These are phyloP conservation scores for Rhimphoctona megacephalus DNA, from an alignment of 2,888 invertebrate species.

Conservation along the genomic window DNA sequence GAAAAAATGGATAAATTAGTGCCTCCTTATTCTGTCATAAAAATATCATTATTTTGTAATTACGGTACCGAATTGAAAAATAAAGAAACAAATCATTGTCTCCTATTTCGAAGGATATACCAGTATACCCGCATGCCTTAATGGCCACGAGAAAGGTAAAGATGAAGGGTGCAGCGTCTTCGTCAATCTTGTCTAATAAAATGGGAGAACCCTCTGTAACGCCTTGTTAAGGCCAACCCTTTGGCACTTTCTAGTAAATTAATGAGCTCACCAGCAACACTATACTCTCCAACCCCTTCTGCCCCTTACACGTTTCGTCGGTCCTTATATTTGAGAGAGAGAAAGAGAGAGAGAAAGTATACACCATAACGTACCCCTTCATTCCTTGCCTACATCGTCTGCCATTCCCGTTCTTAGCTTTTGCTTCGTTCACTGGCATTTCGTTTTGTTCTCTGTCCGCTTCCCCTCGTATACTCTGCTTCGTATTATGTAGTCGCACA, in stretches of 20 bases:
- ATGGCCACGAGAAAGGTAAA: conserved; percentile 16
- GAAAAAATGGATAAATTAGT: neutral
- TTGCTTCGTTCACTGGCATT: conserved; percentile 40
- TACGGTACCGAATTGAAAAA: neutral
- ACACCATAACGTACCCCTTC: neutral
- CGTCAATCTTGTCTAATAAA: conserved; percentile 82
- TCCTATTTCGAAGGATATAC: neutral
- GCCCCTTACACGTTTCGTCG: conserved; percentile 77
- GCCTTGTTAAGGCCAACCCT: conserved; percentile 82
- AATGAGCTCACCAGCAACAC: conserved; percentile 83
- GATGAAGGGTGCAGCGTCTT: conserved; percentile 54
- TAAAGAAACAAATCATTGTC: conserved; percentile 7
- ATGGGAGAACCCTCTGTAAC: conserved; percentile 74
- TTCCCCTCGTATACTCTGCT: conserved; percentile 66
- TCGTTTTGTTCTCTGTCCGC: conserved; percentile 63
- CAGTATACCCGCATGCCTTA: conserved; percentile 5
- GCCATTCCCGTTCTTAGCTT: conserved; percentile 15
- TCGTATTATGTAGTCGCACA: conserved; percentile 78
- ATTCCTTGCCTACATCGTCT: conserved; percentile 17
- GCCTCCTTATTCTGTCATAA: neutral
- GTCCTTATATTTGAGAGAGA: conserved; percentile 49
- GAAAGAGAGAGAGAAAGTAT: neutral
- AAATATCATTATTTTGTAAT: conserved; percentile 4
- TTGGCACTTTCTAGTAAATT: conserved; percentile 82
- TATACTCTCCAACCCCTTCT: conserved; percentile 76